Percentiles rank a stretch among this genome's conserved stretches.
Conservation (phyloP, 2,113 vertebrate species). For the Sylvia atricapilla region DNA sequence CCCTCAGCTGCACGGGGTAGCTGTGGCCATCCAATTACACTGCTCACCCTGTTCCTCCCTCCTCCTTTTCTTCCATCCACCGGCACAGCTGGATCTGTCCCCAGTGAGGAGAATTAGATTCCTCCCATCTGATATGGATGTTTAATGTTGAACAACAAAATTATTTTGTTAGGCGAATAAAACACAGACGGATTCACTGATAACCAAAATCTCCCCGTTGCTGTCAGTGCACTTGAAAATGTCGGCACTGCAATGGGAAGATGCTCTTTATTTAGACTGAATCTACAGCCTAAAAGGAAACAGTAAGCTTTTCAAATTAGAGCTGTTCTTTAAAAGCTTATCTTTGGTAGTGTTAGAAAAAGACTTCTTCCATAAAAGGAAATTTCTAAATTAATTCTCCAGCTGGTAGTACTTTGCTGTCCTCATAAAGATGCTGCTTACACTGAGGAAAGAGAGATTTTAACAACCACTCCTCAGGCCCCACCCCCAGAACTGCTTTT, state of each 20-base stretch:
- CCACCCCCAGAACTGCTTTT: not conserved
- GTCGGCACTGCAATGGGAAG: conserved; percentile 11
- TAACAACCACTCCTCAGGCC: not conserved
- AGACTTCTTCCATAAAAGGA: conserved; percentile 51
- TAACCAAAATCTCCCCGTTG: conserved; percentile 23
- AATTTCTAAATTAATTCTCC: conserved; percentile 58
- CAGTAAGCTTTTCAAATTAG: conserved; percentile 58
- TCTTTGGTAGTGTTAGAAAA: conserved; percentile 38
- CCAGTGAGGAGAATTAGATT: not conserved
- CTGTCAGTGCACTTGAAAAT: conserved; percentile 28
- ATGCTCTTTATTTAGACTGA: conserved; percentile 54
- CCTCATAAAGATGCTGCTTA: conserved; percentile 49
- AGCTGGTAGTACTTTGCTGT: conserved; percentile 48
- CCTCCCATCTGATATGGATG: not conserved
- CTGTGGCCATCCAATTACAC: not conserved
- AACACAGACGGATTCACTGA: conserved; percentile 33
- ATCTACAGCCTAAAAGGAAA: conserved; percentile 35
- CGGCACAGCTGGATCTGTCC: not conserved
- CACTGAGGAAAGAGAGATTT: conserved; percentile 21
- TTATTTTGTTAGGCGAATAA: conserved; percentile 37
- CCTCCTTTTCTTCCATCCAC: not conserved
- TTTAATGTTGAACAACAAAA: conserved; percentile 41
- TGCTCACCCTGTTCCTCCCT: not conserved
- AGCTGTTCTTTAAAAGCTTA: conserved; percentile 42
- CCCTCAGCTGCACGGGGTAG: not conserved